Conservation (phyloP, 1,140 invertebrate species). For the Acyrthosiphon pisum region DNA sequence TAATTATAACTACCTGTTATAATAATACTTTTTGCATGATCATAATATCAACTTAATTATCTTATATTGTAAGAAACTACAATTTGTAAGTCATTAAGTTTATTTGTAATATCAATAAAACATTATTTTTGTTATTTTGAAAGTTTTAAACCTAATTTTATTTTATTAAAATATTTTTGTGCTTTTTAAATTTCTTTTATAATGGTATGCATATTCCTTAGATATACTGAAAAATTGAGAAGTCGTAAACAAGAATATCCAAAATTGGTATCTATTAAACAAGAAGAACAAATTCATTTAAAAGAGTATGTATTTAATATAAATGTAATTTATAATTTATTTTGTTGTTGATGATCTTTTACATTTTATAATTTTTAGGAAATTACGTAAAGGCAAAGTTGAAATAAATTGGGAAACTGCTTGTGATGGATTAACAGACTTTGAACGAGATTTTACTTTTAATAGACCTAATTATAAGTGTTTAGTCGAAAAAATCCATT, state of each 20-base stretch:
- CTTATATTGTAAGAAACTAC: neutral
- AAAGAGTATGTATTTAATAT: slow-evolving; percentile 39
- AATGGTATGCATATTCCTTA: neutral
- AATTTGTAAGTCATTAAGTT: neutral
- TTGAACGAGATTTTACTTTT: slow-evolving; percentile 28
- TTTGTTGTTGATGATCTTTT: neutral
- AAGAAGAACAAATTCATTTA: slow-evolving; percentile 45
- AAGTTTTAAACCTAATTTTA: neutral
- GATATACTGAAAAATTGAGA: slow-evolving; percentile 22
- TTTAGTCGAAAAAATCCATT: slow-evolving; percentile 39
- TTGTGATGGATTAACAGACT: slow-evolving; percentile 38
- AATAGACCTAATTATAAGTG: slow-evolving; percentile 33
- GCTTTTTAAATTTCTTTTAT: neutral
- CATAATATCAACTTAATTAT: neutral
- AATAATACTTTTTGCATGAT: neutral
- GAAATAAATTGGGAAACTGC: slow-evolving; percentile 43
- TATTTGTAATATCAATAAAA: neutral
- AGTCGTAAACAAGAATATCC: neutral
- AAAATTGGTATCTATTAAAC: slow-evolving; percentile 29
- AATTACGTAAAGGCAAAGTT: slow-evolving; percentile 27
- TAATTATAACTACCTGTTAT: neutral
- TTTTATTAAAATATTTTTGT: neutral
- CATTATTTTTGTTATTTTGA: neutral
- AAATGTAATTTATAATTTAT: neutral
- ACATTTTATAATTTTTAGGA: slow-evolving; percentile 16